Conservation (phyloP, 92 coral and sea anemone species). For the Bergia puertoricense region DNA sequence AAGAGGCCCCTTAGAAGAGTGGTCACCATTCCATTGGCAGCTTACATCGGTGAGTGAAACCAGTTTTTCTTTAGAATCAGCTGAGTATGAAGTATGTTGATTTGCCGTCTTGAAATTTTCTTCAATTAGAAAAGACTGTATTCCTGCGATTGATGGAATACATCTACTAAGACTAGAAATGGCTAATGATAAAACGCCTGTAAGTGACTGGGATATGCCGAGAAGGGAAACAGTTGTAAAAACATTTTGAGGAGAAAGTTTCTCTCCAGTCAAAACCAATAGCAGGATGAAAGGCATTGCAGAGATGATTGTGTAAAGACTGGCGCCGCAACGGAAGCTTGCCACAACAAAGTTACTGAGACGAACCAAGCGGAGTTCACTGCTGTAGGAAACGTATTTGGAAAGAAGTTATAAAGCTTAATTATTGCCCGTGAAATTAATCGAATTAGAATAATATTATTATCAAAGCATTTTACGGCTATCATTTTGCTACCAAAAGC, state of each 20-base stretch:
- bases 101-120: too few relatives aligned
- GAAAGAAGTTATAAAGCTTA: too few relatives aligned
- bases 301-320: not conserved
- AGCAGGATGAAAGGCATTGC: not conserved
- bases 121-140: not conserved
- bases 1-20: not conserved
- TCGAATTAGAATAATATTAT: too few relatives aligned
- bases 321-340: not conserved
- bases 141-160: not conserved
- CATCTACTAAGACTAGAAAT: not conserved
- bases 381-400: not conserved
- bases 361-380: not conserved
- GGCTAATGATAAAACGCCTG: not conserved
- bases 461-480: too few relatives aligned
- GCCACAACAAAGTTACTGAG: not conserved
- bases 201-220: not conserved
- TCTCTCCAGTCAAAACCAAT: not conserved
- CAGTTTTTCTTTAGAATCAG: too few relatives aligned
- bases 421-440: too few relatives aligned
- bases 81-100: too few relatives aligned
- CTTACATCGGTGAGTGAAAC: too few relatives aligned
- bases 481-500: too few relatives aligned
- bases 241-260: conserved; percentile 1
- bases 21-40: not conserved
- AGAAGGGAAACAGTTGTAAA: not conserved